These are phyloP conservation scores for Pammene aurita DNA, from an alignment of 2,888 invertebrate species.

Conservation along the genomic window DNA sequence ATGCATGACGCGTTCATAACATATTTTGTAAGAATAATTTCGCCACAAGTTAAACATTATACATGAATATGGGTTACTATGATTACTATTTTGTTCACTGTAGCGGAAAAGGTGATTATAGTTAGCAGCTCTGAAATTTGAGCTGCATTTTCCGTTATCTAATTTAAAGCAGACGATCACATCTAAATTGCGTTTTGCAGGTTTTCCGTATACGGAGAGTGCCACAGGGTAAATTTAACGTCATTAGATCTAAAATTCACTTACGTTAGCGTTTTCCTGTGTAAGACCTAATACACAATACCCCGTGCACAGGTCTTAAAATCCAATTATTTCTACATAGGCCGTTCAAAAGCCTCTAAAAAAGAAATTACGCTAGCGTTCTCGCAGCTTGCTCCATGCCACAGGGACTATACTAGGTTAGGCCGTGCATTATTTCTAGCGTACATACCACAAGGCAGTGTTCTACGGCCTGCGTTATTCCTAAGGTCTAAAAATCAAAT, in stretches of 20 bases:
- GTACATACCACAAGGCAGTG: neutral
- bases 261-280: neutral
- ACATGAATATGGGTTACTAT: neutral
- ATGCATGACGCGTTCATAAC: neutral
- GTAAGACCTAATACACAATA: neutral
- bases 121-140: neutral
- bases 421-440: conserved; percentile 12
- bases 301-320: neutral
- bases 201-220: neutral
- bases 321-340: neutral
- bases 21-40: neutral
- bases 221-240: neutral
- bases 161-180: neutral
- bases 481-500: conserved; percentile 74
- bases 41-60: neutral
- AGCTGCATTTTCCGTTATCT: conserved; percentile 2
- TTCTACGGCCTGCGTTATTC: conserved; percentile 58
- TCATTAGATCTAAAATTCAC: neutral
- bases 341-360: neutral
- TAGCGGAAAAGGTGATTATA: neutral
- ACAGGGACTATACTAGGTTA: neutral
- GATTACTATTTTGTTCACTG: neutral
- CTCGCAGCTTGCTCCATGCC: neutral
- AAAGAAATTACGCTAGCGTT: conserved; percentile 5
- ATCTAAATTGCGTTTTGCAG: neutral